Percentiles rank a stretch among this genome's conserved stretches.
Evolutionary conservation across 2,797 vertebrate species (phyloP).

Genomic region (Pseudomugil tenellus): DNA sequence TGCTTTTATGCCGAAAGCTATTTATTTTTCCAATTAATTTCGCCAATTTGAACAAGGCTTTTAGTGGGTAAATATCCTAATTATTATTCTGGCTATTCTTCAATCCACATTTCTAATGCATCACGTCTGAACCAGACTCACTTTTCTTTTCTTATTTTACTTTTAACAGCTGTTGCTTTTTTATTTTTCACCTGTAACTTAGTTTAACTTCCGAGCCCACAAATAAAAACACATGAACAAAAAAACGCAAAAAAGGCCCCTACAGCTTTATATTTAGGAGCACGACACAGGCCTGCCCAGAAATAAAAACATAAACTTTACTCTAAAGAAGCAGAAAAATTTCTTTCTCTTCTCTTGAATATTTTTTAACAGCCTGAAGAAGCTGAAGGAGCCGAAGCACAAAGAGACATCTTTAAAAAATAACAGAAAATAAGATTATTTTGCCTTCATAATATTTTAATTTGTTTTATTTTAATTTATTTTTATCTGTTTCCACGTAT

Average conservation of each 20-base stretch:
- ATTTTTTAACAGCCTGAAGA: conserved; percentile 43
- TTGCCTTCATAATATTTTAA: conserved; percentile 23
- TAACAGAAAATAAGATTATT: conserved; percentile 10
- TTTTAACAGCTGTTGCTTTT: conserved; percentile 49
- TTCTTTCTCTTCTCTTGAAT: conserved; percentile 37
- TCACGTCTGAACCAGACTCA: conserved; percentile 25
- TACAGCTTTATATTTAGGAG: too few species aligned
- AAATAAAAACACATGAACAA: conserved; percentile 20
- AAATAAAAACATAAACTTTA: too few species aligned
- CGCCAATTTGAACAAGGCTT: conserved; percentile 42
- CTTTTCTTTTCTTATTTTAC: conserved; percentile 7
- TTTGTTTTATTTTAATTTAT: conserved; percentile 40
- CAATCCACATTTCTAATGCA: conserved; percentile 34
- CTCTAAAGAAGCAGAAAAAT: conserved; percentile 7
- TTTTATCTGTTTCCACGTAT: conserved; percentile 16
- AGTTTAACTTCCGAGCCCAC: conserved; percentile 20
- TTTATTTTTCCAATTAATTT: conserved; percentile 36
- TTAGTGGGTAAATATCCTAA: conserved; percentile 22
- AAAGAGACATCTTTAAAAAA: conserved; percentile 8
- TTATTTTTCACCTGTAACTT: conserved; percentile 12
- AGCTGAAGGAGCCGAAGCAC: conserved; percentile 47
- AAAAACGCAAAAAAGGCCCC: too few species aligned
- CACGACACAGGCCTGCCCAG: too few species aligned
- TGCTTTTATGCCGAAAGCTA: conserved; percentile 29
- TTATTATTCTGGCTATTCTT: conserved; percentile 45